Conservation (phyloP, 2,113 vertebrate species). For the Mohoua ochrocephala region DNA sequence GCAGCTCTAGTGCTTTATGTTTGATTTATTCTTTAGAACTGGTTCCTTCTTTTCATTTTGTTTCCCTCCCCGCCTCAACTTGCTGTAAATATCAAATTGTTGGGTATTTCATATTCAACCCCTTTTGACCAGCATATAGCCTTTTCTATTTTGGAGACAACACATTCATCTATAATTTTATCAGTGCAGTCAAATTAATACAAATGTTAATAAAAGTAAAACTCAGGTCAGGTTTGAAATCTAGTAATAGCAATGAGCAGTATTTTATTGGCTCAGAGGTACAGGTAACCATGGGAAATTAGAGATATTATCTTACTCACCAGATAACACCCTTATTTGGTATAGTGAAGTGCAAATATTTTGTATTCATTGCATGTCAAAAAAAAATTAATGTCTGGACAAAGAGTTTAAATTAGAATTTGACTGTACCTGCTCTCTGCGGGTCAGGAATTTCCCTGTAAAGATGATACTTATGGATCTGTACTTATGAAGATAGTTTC, state of each 20-base stretch:
- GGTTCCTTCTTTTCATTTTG: background rate
- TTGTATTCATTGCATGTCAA: background rate
- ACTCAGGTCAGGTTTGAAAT: background rate
- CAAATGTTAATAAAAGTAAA: background rate
- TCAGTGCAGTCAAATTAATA: background rate
- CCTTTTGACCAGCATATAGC: background rate
- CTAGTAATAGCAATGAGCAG: background rate
- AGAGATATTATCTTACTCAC: background rate
- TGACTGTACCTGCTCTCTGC: background rate
- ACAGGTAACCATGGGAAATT: background rate
- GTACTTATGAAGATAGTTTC: background rate
- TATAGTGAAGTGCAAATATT: background rate
- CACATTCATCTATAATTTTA: background rate
- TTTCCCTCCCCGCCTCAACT: accelerated
- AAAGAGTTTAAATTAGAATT: background rate
- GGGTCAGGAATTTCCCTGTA: background rate
- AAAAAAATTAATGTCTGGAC: background rate
- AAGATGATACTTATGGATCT: background rate
- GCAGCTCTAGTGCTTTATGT: background rate
- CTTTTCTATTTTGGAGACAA: background rate
- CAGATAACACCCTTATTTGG: background rate
- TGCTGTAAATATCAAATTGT: background rate
- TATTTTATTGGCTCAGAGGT: background rate
- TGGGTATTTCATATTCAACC: background rate
- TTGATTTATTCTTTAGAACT: background rate